Evolutionary conservation across 35 echinoderm and acorn worm species (phyloP).

Genomic region (Hemicentrotus pulcherrimus): DNA sequence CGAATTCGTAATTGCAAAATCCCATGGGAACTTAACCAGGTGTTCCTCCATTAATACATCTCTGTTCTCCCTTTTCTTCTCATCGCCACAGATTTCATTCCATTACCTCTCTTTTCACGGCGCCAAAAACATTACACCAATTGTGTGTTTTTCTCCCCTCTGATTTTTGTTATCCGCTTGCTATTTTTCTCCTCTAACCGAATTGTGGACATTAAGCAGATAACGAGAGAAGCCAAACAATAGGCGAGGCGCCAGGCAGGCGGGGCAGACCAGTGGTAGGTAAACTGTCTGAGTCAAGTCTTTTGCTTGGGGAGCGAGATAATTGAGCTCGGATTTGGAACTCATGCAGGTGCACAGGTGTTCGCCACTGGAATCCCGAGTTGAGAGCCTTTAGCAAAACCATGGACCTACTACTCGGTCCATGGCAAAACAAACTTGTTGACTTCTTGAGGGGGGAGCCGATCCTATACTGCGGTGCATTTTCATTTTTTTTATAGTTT

Average conservation of each 20-base stretch:
- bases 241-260: constrained; percentile 15
- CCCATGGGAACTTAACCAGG: background rate
- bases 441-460: too few species aligned
- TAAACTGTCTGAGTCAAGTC: background rate
- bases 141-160: background rate
- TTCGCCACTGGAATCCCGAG: background rate
- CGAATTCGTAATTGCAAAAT: background rate
- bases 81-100: background rate
- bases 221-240: constrained; percentile 16
- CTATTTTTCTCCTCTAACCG: background rate
- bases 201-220: constrained; percentile 29
- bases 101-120: background rate
- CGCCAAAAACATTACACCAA: background rate
- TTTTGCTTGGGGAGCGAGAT: background rate
- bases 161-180: constrained; percentile 1
- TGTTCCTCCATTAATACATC: background rate
- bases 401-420: too few species aligned
- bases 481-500: too few species aligned
- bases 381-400: background rate
- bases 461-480: too few species aligned
- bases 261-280: constrained; percentile 9
- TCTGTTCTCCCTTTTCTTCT: background rate
- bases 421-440: too few species aligned
- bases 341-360: background rate
- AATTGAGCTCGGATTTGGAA: background rate